Conservation (phyloP, 2,797 vertebrate species). For the Micropoecilia bifurca region DNA sequence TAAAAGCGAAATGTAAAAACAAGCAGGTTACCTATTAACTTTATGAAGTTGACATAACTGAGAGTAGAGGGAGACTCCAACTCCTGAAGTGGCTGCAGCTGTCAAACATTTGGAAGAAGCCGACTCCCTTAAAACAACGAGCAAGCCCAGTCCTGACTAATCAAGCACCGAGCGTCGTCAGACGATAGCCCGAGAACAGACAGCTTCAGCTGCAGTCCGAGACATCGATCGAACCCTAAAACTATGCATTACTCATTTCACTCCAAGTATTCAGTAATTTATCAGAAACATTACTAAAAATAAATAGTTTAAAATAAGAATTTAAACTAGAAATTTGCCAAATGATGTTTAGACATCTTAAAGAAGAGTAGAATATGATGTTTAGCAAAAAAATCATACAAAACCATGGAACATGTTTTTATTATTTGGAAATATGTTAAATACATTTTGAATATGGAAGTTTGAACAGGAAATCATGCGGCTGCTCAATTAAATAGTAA, state of each 20-base stretch:
- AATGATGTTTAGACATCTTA: neutral
- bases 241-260: neutral
- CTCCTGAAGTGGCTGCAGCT: conserved; percentile 12
- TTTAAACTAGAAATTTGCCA: neutral
- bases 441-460: too few species aligned
- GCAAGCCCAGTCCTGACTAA: conserved; percentile 40
- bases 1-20: neutral
- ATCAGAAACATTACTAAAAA: neutral
- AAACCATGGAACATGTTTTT: too few species aligned
- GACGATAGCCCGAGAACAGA: conserved; percentile 30
- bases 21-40: conserved; percentile 43
- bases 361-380: neutral
- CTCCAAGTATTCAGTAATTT: neutral
- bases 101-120: conserved; percentile 31
- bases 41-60: conserved; percentile 48
- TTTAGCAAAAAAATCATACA: neutral
- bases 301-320: neutral
- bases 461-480: too few species aligned
- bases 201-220: conserved; percentile 29
- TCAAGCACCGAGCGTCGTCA: conserved; percentile 28
- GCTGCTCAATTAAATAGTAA: too few species aligned
- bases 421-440: too few species aligned
- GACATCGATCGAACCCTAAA: conserved; percentile 21
- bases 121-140: conserved; percentile 39
- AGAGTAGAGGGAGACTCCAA: neutral